phyloP scores from a whole-genome alignment of 2,113 vertebrate species.

The Orthochromis malagaraziensis region DNA sequence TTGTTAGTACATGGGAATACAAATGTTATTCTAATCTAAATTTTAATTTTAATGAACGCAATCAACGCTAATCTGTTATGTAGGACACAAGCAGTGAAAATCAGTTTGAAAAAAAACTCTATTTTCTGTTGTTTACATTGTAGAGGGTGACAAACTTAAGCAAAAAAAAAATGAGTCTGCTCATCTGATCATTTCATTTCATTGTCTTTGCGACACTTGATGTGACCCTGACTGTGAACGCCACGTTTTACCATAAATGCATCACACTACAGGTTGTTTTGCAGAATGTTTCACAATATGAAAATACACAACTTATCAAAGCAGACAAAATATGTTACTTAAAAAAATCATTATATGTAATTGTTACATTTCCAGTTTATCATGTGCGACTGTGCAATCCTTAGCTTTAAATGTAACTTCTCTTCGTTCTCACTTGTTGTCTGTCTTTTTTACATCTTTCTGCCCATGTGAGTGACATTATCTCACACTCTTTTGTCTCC shows the following conservation, averaged over 20 bases:
- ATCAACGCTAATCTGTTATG: background rate
- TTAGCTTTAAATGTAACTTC: background rate
- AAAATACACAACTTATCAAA: background rate
- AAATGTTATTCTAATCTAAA: background rate
- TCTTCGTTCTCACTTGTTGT: background rate
- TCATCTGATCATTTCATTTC: background rate
- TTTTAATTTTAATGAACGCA: background rate
- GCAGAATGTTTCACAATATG: fast-evolving
- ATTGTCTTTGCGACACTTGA: background rate
- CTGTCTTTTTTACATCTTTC: background rate
- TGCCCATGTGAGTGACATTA: fast-evolving
- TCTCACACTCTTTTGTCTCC: background rate
- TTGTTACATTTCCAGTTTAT: background rate
- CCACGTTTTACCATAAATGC: background rate
- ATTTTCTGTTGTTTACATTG: background rate
- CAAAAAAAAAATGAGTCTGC: background rate
- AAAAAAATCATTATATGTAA: background rate
- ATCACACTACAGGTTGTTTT: background rate
- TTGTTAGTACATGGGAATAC: background rate
- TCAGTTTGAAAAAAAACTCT: background rate
- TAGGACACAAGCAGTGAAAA: background rate
- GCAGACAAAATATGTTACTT: background rate
- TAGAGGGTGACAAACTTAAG: background rate
- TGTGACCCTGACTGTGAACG: fast-evolving
- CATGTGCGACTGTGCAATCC: background rate